A percentile compares a stretch with the other conserved stretches of the same genome.
Conservation (phyloP, 2,113 vertebrate species). For the Bambusicola thoracicus region DNA sequence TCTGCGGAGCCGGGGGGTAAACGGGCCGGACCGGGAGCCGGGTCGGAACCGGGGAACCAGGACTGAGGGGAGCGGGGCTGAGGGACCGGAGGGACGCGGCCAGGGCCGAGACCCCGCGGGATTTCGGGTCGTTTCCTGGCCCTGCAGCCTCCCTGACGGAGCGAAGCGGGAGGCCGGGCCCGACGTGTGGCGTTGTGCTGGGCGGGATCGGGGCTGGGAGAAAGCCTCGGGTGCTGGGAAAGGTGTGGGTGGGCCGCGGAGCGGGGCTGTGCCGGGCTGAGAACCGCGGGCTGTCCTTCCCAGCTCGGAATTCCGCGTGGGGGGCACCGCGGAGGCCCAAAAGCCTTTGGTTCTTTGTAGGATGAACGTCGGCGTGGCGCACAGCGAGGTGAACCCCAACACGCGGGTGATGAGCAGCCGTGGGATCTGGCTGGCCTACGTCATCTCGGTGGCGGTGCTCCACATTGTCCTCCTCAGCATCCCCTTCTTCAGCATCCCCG, state of each 20-base stretch:
- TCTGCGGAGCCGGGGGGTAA: constrained; percentile 6
- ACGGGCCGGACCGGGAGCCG: not conserved
- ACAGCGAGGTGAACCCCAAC: constrained; percentile 97
- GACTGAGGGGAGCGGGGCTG: not conserved
- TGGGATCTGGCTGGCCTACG: constrained; percentile 93
- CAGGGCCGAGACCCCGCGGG: not conserved
- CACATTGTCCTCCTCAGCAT: constrained; percentile 92
- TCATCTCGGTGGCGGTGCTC: constrained; percentile 85
- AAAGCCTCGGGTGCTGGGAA: too few relatives aligned
- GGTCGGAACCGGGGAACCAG: not conserved
- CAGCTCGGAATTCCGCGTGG: too few relatives aligned
- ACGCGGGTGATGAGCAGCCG: constrained; percentile 93
- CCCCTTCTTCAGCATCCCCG: constrained; percentile 90
- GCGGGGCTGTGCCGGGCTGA: fast-evolving
- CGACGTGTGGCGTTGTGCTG: fast-evolving
- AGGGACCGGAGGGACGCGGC: not conserved
- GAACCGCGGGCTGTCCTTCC: not conserved
- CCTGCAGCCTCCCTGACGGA: not conserved
- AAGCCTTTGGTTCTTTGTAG: not conserved
- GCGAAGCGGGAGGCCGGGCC: not conserved
- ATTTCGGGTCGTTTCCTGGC: not conserved
- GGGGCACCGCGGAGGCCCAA: too few relatives aligned
- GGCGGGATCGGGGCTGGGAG: too few relatives aligned
- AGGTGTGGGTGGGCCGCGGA: not conserved
- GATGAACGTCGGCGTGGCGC: constrained; percentile 97